Evolutionary conservation across 2,113 vertebrate species (phyloP).

Genomic region (Thomomys bottae): DNA sequence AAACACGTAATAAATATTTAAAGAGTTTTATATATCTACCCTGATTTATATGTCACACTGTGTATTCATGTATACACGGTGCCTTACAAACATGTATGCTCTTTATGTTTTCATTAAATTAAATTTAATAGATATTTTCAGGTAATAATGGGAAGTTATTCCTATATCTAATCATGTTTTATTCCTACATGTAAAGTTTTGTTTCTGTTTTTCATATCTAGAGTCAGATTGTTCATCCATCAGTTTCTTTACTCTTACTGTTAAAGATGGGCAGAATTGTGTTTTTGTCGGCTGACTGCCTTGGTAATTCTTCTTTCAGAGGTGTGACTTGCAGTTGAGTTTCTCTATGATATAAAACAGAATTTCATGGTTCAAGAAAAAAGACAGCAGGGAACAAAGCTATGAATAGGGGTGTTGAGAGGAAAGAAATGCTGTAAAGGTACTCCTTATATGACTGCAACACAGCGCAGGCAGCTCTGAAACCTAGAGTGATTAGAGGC

Average conservation of each 20-base stretch:
- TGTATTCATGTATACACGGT: not conserved
- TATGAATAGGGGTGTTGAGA: not conserved
- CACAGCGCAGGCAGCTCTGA: not conserved
- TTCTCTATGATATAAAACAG: not conserved
- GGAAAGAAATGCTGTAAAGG: not conserved
- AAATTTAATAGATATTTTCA: not conserved
- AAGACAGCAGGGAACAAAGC: not conserved
- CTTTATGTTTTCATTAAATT: not conserved
- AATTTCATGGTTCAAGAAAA: not conserved
- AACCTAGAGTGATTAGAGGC: not conserved
- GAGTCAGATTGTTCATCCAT: not conserved
- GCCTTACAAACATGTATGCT: not conserved
- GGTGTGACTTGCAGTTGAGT: not conserved
- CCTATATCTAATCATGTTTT: not conserved
- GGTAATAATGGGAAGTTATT: not conserved
- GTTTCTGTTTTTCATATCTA: not conserved
- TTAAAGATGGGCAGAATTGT: not conserved
- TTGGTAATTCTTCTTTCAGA: slow-evolving; percentile 22
- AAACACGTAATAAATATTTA: not conserved
- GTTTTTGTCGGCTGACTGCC: not conserved
- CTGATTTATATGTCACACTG: not conserved
- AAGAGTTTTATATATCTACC: not conserved
- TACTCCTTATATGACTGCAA: not conserved
- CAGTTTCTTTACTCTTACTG: not conserved
- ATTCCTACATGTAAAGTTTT: not conserved